Evolutionary conservation across 2,888 invertebrate genomes (phyloP).

Genomic region (Andrena marginata): DNA sequence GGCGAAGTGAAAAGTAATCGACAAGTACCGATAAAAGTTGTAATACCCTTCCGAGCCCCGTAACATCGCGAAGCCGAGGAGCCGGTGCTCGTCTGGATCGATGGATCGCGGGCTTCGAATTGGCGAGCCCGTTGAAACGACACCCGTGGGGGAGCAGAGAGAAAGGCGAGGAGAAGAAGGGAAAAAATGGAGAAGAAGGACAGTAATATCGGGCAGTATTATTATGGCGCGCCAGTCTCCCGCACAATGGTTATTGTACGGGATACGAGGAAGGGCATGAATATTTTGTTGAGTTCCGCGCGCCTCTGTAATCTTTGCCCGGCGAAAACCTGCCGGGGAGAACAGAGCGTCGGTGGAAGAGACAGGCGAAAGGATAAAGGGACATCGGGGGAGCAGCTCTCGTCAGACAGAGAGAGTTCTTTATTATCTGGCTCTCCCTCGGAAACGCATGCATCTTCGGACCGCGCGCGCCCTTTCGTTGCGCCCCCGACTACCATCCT

Average conservation of each 20-base stretch:
- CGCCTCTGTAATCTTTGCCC: slow-evolving; percentile 61
- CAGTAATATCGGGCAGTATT: slow-evolving; percentile 65
- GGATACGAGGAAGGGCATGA: slow-evolving; percentile 60
- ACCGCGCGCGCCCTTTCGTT: slow-evolving; percentile 1
- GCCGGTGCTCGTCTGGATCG: slow-evolving; percentile 45
- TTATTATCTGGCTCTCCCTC: slow-evolving; percentile 13
- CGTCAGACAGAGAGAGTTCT: slow-evolving; percentile 37
- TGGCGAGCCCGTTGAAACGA: slow-evolving; percentile 68
- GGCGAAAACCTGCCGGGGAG: slow-evolving; percentile 40
- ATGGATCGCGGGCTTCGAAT: slow-evolving; percentile 66
- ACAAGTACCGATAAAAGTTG: slow-evolving; percentile 62
- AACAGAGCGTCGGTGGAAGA: slow-evolving; percentile 7
- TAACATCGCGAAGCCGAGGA: slow-evolving; percentile 46
- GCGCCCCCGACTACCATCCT: background rate
- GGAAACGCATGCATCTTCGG: slow-evolving; percentile 44
- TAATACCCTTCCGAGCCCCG: slow-evolving; percentile 48
- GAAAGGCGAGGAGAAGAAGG: slow-evolving; percentile 7
- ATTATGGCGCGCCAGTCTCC: slow-evolving; percentile 66
- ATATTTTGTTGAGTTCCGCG: slow-evolving; percentile 69
- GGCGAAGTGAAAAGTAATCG: slow-evolving; percentile 52
- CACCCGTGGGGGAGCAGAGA: slow-evolving; percentile 42
- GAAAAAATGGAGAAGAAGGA: slow-evolving; percentile 47
- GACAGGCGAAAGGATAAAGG: slow-evolving; percentile 30
- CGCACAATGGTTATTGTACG: slow-evolving; percentile 70
- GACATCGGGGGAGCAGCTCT: slow-evolving; percentile 25